Base-by-base conservation (phyloP, 2,113 vertebrate genomes). In the Poicephalus meyeri region DNA sequence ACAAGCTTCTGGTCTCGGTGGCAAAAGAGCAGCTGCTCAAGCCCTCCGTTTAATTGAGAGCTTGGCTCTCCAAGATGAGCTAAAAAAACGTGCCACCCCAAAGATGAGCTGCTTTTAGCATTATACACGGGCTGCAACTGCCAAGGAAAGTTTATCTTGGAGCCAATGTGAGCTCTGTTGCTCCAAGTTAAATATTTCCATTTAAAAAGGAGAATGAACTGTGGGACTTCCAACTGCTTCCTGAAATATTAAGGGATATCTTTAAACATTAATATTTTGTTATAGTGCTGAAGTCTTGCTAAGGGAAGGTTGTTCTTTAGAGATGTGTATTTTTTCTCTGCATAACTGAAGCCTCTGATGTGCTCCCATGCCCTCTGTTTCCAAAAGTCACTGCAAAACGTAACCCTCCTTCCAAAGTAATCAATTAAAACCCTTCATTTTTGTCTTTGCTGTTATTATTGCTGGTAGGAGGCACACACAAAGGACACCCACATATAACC, bases 111-210 rank as follows among this genome's bases (percentile, higher is more conserved):
- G 97, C 97, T 97, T 97, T 97, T 96, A 97, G 95, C 97, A 97
- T 97, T 97, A 97, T 97, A 95, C 96, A 96, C 72, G 65, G 97
- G 91, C 95, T 95, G 93, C 94, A 95, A 93, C 94, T 97, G 97
- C 97, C 80, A 95, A 93, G 89, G 96, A 97, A 98, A 98, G 98
- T 98, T 98, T 98, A 97, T 98, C 97, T 98, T 98, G 97, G 97
- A 98, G 96, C 93, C 95, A 85, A 80, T 92, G 93, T 58, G 97
- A 91, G 97, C 92, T 96, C 95, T 24, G 60, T 86, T 97, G 95
- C 97, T 98, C 97, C 97, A 98, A 98, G 97, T 98, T 96, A 98
- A 98, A 98, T 98, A 98, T 98, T 98, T 98, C 97, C 96, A 96
- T 97, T 98, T 96, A 95, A 95, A 96, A 98, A 97, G 95, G 81